A percentile compares a stretch with the other conserved stretches of the same genome.
Evolutionary conservation across 2,797 vertebrate species (phyloP).

Genomic region (Distichodus sexfasciatus): DNA sequence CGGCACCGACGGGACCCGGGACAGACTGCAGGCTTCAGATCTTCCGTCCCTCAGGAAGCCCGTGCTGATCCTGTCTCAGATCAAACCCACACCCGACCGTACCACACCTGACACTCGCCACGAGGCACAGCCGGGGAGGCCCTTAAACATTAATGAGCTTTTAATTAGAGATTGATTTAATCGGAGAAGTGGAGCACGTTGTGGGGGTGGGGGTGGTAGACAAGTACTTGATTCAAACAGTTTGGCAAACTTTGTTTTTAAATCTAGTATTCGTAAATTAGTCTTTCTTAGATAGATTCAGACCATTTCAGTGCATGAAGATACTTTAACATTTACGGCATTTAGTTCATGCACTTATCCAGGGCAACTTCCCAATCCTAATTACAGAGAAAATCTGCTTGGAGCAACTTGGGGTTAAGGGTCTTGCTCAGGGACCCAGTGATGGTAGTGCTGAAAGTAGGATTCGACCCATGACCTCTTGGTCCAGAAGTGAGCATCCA

Average conservation of each 20-base stretch:
- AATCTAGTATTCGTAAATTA: neutral
- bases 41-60: neutral
- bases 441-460: no score
- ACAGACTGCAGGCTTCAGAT: constrained; percentile 8
- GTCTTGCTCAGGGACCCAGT: no score
- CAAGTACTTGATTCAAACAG: neutral
- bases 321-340: no score
- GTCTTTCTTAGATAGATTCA: no score
- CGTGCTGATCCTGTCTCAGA: constrained; percentile 20
- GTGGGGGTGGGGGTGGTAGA: neutral
- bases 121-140: constrained; percentile 44
- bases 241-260: neutral
- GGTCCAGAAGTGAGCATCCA: no score
- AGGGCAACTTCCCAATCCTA: no score
- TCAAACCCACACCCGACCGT: constrained; percentile 29
- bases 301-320: no score
- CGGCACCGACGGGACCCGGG: constrained; percentile 13
- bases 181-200: constrained; percentile 12
- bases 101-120: constrained; percentile 46
- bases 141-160: constrained; percentile 67
- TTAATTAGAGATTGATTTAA: constrained; percentile 49
- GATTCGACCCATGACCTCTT: no score
- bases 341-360: no score
- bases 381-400: no score
- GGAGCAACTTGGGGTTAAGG: no score